Evolutionary conservation across 2,113 vertebrate species (phyloP), one percentile per base, ranked within the genome.

Genomic region (Corydoras sp.): DNA sequence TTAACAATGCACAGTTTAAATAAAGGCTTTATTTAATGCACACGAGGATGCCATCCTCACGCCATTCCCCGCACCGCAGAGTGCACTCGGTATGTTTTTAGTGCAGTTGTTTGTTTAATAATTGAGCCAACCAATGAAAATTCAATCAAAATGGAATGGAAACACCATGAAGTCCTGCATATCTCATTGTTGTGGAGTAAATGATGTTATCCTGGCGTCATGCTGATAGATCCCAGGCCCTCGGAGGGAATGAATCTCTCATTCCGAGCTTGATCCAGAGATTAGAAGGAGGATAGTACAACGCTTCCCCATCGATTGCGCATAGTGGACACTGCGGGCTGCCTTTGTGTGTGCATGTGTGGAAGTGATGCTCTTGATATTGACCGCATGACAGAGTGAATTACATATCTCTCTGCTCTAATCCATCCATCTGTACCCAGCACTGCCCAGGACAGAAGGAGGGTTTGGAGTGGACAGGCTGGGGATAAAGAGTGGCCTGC

Each of bases 351-450:
- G 60, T 62, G 18, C 30, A 29, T 61, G 61, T 70, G 62, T 70
- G 30, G 63, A 32, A 62, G 54, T 48, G 65, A 67, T 75, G 35
- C 65, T 53, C 67, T 68, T 70, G 58, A 54, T 77, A 73, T 69
- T 49, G 55, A 79, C 72, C 62, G 59, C 11, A 64, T 61, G 72
- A 79, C 75, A 69, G 63, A 77, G 65, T 73, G 62, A 11, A 77
- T 71, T 75, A 73, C 68, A 68, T 68, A 62, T 75, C 54, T 18
- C 69, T 69, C 63, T 65, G n/a, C 65, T 14, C 58, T 66, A 49
- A 76, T 76, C 70, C 71, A 62, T 51, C 72, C 62, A 53, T 71
- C 75, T 73, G 67, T 49, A 68, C 56, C 62, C 64, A 29, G 24
- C 58, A 67, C 62, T 43, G 63, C 51, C 24, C 43, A 60, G 71